Evolutionary conservation across 2,888 invertebrate species (phyloP).

Genomic region (Ephialtes manifestator): DNA sequence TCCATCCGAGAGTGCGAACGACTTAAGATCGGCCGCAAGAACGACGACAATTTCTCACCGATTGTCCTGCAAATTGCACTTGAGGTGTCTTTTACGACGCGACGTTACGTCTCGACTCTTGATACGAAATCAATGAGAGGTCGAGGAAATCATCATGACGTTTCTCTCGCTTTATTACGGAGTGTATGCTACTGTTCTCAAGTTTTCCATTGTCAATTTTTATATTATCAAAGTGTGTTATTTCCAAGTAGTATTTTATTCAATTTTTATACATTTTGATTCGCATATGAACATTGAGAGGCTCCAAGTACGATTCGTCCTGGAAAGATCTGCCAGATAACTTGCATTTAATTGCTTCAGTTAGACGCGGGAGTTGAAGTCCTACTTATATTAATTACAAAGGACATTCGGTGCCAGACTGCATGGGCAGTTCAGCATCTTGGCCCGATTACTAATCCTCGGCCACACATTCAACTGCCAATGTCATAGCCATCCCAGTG

Average conservation of each 20-base stretch:
- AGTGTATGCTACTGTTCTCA: no score
- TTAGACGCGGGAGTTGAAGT: conserved; percentile 39
- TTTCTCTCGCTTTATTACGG: no score
- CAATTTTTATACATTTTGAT: not conserved
- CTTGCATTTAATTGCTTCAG: conserved; percentile 56
- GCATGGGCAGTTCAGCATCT: conserved; percentile 16
- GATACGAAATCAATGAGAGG: no score
- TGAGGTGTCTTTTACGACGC: conserved; percentile 36
- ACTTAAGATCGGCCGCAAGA: conserved; percentile 11
- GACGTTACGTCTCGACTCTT: conserved; percentile 8
- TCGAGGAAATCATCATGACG: no score
- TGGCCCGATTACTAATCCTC: not conserved
- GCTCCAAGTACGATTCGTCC: not conserved
- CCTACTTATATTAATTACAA: conserved; percentile 66
- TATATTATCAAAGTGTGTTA: no score
- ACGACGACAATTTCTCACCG: conserved; percentile 24
- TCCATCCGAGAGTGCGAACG: not conserved
- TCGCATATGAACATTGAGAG: conserved; percentile 4
- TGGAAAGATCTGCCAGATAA: conserved; percentile 11
- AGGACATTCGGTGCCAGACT: conserved; percentile 49
- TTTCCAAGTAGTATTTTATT: not conserved
- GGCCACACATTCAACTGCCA: not conserved
- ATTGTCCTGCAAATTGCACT: conserved; percentile 32
- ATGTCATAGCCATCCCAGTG: not conserved
- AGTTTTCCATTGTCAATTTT: no score